Percentiles rank a stretch among this genome's conserved stretches.
Evolutionary conservation across 2,797 vertebrate species (phyloP).

Genomic region (Paedocypris micromegethes): DNA sequence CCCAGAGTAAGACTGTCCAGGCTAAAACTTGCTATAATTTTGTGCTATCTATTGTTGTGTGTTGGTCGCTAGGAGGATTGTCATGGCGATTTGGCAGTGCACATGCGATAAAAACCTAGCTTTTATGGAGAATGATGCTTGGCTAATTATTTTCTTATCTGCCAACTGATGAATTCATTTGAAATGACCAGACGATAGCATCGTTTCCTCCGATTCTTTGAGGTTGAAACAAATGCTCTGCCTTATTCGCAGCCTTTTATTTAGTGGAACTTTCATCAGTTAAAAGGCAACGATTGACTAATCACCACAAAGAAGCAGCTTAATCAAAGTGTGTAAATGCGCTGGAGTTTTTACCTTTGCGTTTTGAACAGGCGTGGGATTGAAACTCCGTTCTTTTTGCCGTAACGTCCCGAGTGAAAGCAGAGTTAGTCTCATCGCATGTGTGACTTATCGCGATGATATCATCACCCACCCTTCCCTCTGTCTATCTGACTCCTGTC

Average conservation of each 20-base stretch:
- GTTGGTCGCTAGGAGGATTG: conserved; percentile 27
- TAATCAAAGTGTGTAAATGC: conserved; percentile 43
- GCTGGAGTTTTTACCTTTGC: no score
- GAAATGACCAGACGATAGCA: conserved; percentile 24
- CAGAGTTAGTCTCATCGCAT: conserved; percentile 41
- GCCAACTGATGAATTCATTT: conserved; percentile 14
- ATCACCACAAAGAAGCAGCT: conserved; percentile 26
- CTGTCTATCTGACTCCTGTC: no score
- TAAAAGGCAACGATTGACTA: conserved; percentile 7
- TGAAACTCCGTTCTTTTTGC: conserved; percentile 18
- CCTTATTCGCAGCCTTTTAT: background rate
- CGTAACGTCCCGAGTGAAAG: conserved; percentile 36
- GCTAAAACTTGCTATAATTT: no score
- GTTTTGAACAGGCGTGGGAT: no score
- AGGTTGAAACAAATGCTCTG: conserved; percentile 5
- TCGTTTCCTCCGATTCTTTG: conserved; percentile 1
- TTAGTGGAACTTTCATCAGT: conserved; percentile 11
- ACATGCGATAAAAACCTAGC: conserved; percentile 21
- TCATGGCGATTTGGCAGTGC: conserved; percentile 11
- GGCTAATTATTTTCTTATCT: conserved; percentile 31
- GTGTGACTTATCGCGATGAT: background rate
- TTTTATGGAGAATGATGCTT: conserved; percentile 28
- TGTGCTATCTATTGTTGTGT: background rate
- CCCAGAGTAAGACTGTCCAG: no score
- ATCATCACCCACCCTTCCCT: no score